Percentiles rank a stretch among this genome's conserved stretches.
phyloP scores from a whole-genome alignment of 2,888 invertebrate species.

The Geotrupes spiniger region DNA sequence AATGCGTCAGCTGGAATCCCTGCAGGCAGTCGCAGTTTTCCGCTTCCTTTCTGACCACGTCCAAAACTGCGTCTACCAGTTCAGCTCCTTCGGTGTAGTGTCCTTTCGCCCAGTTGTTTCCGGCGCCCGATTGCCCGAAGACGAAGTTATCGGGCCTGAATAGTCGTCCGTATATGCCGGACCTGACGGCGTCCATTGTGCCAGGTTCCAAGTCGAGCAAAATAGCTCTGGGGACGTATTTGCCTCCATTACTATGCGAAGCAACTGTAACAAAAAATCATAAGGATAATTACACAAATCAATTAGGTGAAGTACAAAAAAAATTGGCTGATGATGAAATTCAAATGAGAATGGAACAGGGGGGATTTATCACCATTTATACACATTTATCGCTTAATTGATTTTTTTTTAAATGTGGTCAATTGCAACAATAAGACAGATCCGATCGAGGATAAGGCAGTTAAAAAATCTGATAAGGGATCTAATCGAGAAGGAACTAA shows the following conservation, averaged over 20 bases:
- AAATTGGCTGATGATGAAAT: too few species aligned
- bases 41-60: slow-evolving; percentile 82
- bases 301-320: too few species aligned
- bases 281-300: too few species aligned
- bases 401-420: too few species aligned
- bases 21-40: slow-evolving; percentile 91
- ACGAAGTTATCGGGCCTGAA: slow-evolving; percentile 91
- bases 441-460: too few species aligned
- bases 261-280: slow-evolving; percentile 51
- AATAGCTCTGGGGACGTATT: slow-evolving; percentile 76
- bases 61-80: slow-evolving; percentile 78
- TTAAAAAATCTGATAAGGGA: too few species aligned
- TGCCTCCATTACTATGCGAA: slow-evolving; percentile 63
- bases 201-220: slow-evolving; percentile 76
- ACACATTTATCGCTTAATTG: too few species aligned
- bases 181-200: slow-evolving; percentile 87
- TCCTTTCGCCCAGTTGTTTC: slow-evolving; percentile 89
- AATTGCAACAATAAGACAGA: too few species aligned
- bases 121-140: slow-evolving; percentile 67
- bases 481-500: too few species aligned
- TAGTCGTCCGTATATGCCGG: slow-evolving; percentile 81
- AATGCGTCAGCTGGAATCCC: slow-evolving; percentile 85
- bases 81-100: slow-evolving; percentile 91
- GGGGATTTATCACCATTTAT: too few species aligned
- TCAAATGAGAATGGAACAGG: too few species aligned